A percentile compares a stretch with the other conserved stretches of the same genome.
These are phyloP conservation scores for Lota lota DNA, from an alignment of 2,113 vertebrate species.

Conservation along the genomic window DNA sequence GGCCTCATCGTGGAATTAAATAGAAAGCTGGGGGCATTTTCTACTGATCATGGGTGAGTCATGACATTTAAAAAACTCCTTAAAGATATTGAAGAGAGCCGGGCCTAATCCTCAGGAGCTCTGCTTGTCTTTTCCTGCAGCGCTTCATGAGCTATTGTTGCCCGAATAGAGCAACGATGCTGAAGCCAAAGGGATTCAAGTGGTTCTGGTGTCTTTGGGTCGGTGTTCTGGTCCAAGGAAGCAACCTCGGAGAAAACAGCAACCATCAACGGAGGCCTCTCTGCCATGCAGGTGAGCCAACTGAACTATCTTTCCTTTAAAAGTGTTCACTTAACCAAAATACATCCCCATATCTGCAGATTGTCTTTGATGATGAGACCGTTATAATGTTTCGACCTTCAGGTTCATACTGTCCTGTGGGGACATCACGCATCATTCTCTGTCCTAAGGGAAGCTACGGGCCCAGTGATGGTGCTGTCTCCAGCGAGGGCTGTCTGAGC, in stretches of 20 bases:
- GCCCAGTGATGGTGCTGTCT: slow-evolving; percentile 28
- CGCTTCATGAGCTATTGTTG: neutral
- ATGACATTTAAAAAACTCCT: no score
- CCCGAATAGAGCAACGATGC: slow-evolving; percentile 16
- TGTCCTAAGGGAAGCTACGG: slow-evolving; percentile 84
- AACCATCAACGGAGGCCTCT: slow-evolving; percentile 21
- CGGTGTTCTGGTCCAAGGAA: slow-evolving; percentile 29
- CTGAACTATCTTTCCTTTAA: neutral
- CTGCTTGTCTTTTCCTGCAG: neutral
- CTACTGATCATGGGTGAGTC: neutral
- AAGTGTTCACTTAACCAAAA: neutral
- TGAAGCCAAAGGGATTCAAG: slow-evolving; percentile 4
- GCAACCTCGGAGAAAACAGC: slow-evolving; percentile 15
- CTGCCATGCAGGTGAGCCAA: slow-evolving; percentile 68
- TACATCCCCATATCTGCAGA: no score
- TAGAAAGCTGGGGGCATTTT: neutral
- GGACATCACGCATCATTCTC: slow-evolving; percentile 40
- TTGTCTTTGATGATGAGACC: neutral
- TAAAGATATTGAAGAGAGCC: neutral
- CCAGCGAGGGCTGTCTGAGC: slow-evolving; percentile 57
- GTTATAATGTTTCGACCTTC: neutral
- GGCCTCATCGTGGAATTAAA: neutral
- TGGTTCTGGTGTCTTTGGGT: slow-evolving; percentile 36
- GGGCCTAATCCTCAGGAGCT: slow-evolving; percentile 4
- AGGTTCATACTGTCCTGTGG: slow-evolving; percentile 80